Conservation (phyloP, 2,888 invertebrate species). For the Cantharis rustica region DNA sequence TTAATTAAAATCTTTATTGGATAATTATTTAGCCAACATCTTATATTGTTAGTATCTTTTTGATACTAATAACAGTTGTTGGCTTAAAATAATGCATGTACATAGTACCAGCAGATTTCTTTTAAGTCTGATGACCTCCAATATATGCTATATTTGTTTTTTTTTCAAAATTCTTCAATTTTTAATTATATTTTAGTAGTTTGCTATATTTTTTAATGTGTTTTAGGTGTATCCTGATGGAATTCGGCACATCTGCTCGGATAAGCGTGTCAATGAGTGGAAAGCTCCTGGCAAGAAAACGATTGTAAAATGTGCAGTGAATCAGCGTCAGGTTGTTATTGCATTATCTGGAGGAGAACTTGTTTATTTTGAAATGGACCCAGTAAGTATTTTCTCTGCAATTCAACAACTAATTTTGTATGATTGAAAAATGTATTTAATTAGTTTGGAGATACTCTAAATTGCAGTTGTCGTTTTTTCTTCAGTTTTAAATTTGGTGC, state of each 20-base stretch:
- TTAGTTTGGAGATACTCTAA: too few species aligned
- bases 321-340: conserved; percentile 97
- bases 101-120: conserved; percentile 39
- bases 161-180: neutral
- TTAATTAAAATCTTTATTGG: neutral
- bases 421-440: too few species aligned
- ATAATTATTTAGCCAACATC: neutral
- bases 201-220: conserved; percentile 6
- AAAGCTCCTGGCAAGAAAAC: conserved; percentile 97
- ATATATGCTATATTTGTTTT: conserved; percentile 33
- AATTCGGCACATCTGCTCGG: conserved; percentile 96
- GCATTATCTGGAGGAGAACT: conserved; percentile 96
- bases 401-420: too few species aligned
- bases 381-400: conserved; percentile 67
- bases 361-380: conserved; percentile 99
- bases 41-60: neutral
- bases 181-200: neutral
- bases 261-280: conserved; percentile 99
- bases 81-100: conserved; percentile 34
- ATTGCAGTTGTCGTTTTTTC: too few species aligned
- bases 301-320: conserved; percentile 97
- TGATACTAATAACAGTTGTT: conserved; percentile 14
- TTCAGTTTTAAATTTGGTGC: too few species aligned
- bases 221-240: conserved; percentile 93
- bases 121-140: conserved; percentile 36